These are phyloP conservation scores for Drosophila hamatofila DNA, from an alignment of 2,888 invertebrate species.

Conservation along the genomic window DNA sequence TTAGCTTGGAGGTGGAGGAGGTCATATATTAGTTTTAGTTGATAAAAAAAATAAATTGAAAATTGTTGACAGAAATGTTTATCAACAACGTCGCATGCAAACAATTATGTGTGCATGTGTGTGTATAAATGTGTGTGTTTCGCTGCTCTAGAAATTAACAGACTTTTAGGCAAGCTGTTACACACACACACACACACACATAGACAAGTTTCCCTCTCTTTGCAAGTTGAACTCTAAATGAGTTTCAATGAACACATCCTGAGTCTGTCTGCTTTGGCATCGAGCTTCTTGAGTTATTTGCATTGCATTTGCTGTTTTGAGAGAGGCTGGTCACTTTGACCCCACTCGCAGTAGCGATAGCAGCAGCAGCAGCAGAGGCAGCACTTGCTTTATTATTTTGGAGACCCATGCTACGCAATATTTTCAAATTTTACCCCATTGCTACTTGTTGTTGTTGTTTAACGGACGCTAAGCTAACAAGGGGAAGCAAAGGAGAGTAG, in stretches of 20 bases:
- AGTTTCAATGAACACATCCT: conserved; percentile 62
- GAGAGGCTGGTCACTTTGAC: conserved; percentile 24
- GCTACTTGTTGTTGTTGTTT: conserved; percentile 37
- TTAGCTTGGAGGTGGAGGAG: conserved; percentile 3
- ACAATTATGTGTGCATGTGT: neutral
- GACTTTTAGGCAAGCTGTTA: conserved; percentile 1
- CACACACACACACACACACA: conserved; percentile 1
- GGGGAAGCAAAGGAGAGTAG: neutral
- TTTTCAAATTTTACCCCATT: conserved; percentile 46
- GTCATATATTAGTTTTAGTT: conserved; percentile 50
- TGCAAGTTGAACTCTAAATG: conserved; percentile 39
- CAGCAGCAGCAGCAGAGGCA: conserved; percentile 6
- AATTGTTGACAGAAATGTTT: conserved; percentile 7
- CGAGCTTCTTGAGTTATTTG: conserved; percentile 23
- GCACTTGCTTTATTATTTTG: conserved; percentile 24
- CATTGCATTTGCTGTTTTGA: conserved; percentile 8
- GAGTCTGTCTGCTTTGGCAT: conserved; percentile 29
- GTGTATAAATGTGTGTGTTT: no score
- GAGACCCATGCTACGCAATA: conserved; percentile 53
- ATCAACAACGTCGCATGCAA: neutral
- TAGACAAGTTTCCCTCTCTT: neutral
- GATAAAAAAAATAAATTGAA: conserved; percentile 39
- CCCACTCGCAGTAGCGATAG: conserved; percentile 9
- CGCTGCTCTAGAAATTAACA: conserved; percentile 13
- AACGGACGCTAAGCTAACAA: conserved; percentile 28